Conservation (phyloP, 2,113 vertebrate genomes). For the Nothoprocta perdicaria region DNA sequence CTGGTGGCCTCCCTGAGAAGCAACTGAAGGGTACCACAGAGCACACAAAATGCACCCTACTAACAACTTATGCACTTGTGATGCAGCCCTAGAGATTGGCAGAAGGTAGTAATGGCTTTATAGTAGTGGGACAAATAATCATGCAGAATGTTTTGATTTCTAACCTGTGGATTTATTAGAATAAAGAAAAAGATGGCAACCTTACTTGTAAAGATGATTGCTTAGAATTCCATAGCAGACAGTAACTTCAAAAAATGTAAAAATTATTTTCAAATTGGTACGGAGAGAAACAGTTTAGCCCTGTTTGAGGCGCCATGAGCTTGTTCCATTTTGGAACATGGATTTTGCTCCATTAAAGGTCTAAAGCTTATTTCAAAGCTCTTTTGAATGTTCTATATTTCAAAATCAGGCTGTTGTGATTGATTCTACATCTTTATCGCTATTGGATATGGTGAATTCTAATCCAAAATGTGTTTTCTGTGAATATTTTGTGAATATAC, state of each 20-base stretch:
- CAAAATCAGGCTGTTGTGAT: background rate
- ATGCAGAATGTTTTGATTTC: background rate
- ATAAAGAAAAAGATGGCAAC: background rate
- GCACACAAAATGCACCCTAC: fast-evolving
- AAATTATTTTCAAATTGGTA: background rate
- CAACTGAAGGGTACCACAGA: background rate
- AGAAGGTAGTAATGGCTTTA: background rate
- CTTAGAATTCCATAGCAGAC: background rate
- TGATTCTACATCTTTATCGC: background rate
- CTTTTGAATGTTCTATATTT: background rate
- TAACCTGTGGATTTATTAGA: background rate
- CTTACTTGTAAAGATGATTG: background rate
- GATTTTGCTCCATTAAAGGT: background rate
- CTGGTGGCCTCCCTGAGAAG: fast-evolving
- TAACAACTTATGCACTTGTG: background rate
- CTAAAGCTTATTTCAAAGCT: background rate
- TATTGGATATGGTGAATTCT: background rate
- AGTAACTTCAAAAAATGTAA: background rate
- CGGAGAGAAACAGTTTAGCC: background rate
- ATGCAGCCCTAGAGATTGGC: background rate
- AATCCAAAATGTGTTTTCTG: background rate
- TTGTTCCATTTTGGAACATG: background rate
- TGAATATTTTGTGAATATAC: background rate
- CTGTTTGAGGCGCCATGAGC: background rate
- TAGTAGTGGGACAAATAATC: background rate